A percentile compares a stretch with the other conserved stretches of the same genome.
phyloP scores from a whole-genome alignment of 1,140 invertebrate species.

The Neodiprion lecontei region DNA sequence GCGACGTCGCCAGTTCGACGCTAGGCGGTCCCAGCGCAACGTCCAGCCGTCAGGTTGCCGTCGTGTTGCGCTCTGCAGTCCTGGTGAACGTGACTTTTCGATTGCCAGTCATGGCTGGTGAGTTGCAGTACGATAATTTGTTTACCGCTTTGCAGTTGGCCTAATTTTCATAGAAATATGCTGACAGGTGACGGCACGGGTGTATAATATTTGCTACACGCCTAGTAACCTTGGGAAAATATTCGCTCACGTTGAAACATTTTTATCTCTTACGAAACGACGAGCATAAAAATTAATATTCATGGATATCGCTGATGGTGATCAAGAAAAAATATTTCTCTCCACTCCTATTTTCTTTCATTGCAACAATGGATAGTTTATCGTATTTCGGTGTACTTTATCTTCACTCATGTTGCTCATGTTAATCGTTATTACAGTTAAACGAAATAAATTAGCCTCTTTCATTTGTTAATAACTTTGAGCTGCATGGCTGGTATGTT shows the following conservation, averaged over 20 bases:
- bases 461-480: background rate
- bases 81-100: conserved; percentile 55
- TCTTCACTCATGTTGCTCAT: conserved; percentile 12
- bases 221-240: background rate
- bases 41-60: background rate
- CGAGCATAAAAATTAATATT: background rate
- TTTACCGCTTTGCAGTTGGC: conserved; percentile 9
- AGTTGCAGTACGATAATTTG: conserved; percentile 31
- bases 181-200: background rate
- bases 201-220: background rate
- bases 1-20: background rate
- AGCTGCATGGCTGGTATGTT: background rate
- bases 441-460: conserved; percentile 8
- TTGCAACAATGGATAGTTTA: no score
- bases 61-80: background rate
- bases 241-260: background rate
- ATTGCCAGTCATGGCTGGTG: conserved; percentile 60
- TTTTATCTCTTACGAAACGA: conserved; percentile 9
- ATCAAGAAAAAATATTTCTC: no score
- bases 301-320: no score
- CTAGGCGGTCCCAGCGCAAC: background rate
- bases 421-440: background rate
- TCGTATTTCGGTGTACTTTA: background rate
- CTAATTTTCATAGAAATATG: background rate
- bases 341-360: no score